A percentile compares a stretch with the other conserved stretches of the same genome.
Conservation (phyloP, 1,140 invertebrate genomes). For the Drosophila kohkoa region DNA sequence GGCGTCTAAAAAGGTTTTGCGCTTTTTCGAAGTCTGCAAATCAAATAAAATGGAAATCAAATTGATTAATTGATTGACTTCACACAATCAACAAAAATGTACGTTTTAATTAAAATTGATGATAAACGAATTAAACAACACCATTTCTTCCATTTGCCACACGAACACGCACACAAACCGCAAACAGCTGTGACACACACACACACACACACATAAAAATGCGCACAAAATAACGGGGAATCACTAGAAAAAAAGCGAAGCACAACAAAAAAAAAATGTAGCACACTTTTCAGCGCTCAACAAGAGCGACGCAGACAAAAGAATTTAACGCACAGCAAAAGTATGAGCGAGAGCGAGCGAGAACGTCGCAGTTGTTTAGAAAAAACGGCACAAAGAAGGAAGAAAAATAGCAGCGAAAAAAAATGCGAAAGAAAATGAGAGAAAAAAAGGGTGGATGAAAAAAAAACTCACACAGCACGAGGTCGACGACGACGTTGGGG, state of each 20-base stretch:
- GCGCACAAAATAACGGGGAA: conserved; percentile 25
- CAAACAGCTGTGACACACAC: conserved; percentile 18
- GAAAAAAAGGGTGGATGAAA: conserved; percentile 9
- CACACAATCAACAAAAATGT: neutral
- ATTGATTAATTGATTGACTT: conserved; percentile 2
- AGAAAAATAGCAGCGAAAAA: conserved; percentile 40
- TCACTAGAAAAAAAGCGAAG: conserved; percentile 36
- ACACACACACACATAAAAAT: neutral
- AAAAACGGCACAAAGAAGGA: conserved; percentile 80
- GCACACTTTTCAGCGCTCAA: conserved; percentile 59
- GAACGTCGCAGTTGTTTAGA: conserved; percentile 62
- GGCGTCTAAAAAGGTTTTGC: conserved; percentile 66
- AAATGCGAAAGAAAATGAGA: conserved; percentile 4
- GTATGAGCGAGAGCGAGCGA: neutral
- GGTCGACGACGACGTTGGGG: neutral
- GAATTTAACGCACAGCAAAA: too few species aligned
- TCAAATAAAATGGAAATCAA: neutral
- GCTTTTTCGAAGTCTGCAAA: conserved; percentile 77
- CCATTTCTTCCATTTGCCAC: neutral
- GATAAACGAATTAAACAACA: conserved; percentile 1
- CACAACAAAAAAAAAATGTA: conserved; percentile 48
- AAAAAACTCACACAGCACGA: neutral
- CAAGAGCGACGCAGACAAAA: neutral
- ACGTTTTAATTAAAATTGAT: conserved; percentile 1
- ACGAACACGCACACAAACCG: neutral